phyloP scores from a whole-genome alignment of 2,797 vertebrate species.

The Chelmon rostratus region DNA sequence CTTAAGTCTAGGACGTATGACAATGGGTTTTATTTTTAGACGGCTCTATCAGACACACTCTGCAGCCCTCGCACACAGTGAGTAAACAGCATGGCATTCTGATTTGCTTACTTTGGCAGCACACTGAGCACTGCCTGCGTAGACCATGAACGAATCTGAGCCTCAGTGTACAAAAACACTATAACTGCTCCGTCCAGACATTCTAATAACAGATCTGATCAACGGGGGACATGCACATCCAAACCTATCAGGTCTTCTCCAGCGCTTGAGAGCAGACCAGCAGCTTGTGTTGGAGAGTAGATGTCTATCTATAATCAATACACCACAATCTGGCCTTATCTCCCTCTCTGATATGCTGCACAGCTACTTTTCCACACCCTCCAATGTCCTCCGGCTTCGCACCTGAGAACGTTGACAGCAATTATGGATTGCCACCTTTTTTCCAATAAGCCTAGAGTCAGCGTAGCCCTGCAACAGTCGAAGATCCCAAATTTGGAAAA shows the following conservation, averaged over 20 bases:
- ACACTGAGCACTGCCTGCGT: conserved; percentile 6
- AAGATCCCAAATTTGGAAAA: conserved; percentile 54
- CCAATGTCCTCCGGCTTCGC: conserved; percentile 64
- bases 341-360: conserved; percentile 73
- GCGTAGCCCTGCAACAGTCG: conserved; percentile 36
- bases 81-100: conserved; percentile 18
- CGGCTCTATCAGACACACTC: neutral
- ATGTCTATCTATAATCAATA: conserved; percentile 84
- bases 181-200: conserved; percentile 45
- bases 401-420: conserved; percentile 70
- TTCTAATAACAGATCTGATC: conserved; percentile 71
- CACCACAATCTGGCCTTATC: conserved; percentile 82
- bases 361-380: conserved; percentile 77
- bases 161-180: conserved; percentile 25
- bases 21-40: conserved; percentile 13
- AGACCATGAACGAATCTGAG: conserved; percentile 45
- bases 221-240: conserved; percentile 56
- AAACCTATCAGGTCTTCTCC: conserved; percentile 61
- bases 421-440: conserved; percentile 76
- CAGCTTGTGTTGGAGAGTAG: conserved; percentile 76
- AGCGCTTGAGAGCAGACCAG: conserved; percentile 56
- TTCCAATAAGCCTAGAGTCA: conserved; percentile 64
- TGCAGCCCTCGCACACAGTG: conserved; percentile 1
- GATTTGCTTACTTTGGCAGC: conserved; percentile 33
- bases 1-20: neutral